A percentile compares a stretch with the other conserved stretches of the same genome.
phyloP scores from a whole-genome alignment of 2,888 invertebrate species.

The Uloborus plumipes region DNA sequence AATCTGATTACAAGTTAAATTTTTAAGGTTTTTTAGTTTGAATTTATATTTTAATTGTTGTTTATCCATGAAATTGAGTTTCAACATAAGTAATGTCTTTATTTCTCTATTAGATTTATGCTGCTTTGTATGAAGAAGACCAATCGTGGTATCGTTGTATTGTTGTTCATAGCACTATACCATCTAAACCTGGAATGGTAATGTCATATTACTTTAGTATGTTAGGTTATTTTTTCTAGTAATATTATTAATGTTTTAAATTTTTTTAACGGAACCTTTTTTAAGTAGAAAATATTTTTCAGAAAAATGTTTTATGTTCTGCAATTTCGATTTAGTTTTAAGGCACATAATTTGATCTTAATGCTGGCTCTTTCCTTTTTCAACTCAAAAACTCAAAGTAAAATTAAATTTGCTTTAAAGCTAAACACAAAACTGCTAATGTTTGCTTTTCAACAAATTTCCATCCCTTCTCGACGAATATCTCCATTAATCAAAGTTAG shows the following conservation, averaged over 20 bases:
- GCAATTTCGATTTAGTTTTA: too few relatives aligned
- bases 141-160: slow-evolving; percentile 40
- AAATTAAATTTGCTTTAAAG: too few relatives aligned
- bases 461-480: too few relatives aligned
- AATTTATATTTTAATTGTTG: background rate
- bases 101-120: slow-evolving; percentile 49
- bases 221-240: background rate
- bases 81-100: background rate
- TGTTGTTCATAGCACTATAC: slow-evolving; percentile 12
- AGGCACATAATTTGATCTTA: too few relatives aligned
- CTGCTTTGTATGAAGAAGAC: slow-evolving; percentile 44
- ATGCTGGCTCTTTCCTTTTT: too few relatives aligned
- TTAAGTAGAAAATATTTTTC: background rate
- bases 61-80: background rate
- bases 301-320: too few relatives aligned
- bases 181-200: slow-evolving; percentile 46
- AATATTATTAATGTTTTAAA: background rate
- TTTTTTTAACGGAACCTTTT: background rate
- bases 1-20: background rate
- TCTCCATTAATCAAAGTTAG: too few relatives aligned
- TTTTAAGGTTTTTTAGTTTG: background rate
- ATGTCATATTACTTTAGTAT: background rate
- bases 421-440: too few relatives aligned
- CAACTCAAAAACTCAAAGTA: too few relatives aligned
- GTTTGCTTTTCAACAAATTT: too few relatives aligned